phyloP scores from a whole-genome alignment of 2,113 vertebrate genomes.

The Sylvietta virens region DNA sequence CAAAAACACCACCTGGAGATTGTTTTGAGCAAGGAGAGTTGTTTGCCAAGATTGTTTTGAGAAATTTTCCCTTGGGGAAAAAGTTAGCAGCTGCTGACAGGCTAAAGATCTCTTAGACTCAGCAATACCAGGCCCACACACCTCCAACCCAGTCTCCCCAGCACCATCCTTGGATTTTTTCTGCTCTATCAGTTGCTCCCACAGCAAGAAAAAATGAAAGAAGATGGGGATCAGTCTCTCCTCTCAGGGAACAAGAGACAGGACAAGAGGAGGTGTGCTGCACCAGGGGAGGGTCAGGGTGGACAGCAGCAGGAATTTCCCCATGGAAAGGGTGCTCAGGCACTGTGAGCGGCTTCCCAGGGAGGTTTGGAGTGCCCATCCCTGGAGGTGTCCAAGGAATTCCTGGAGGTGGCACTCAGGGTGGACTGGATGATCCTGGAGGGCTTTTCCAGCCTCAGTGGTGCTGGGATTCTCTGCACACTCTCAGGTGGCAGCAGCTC shows the following conservation, averaged over 20 bases:
- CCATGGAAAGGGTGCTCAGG: background rate
- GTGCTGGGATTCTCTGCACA: background rate
- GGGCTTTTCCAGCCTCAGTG: background rate
- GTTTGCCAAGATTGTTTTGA: too few species aligned
- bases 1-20: too few species aligned
- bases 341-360: background rate
- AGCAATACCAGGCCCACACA: too few species aligned
- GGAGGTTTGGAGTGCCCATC: background rate
- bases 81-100: too few species aligned
- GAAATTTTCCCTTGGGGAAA: too few species aligned
- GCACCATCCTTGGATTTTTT: too few species aligned
- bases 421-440: accelerated
- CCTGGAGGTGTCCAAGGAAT: background rate
- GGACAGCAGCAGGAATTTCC: background rate
- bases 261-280: accelerated
- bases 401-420: accelerated
- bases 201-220: background rate
- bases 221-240: accelerated
- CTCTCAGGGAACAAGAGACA: background rate
- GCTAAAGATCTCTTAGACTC: too few species aligned
- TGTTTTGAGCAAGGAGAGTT: too few species aligned
- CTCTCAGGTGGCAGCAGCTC: background rate
- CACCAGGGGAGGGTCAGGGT: accelerated
- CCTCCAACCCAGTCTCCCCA: background rate
- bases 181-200: background rate